Evolutionary conservation across 2,797 vertebrate species (phyloP), one percentile per base, ranked within the genome.

Genomic region (Micrastur ruficollis): DNA sequence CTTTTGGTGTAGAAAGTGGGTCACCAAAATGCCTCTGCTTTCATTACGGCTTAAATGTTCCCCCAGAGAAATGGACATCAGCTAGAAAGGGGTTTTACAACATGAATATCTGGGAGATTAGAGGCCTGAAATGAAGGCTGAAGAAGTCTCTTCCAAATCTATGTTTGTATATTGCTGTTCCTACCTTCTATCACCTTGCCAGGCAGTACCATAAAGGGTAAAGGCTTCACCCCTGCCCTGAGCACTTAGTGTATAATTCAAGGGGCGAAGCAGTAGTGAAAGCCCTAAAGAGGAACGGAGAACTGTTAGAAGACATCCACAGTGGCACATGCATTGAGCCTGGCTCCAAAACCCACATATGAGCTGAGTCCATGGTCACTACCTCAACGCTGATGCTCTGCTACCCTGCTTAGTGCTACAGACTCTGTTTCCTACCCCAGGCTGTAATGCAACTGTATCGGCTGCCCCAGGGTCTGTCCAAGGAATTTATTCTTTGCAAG

Each of bases 301-400:
- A 68, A 2, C 29, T 82, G 16, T 61, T 31, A 42, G 42, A 59
- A 58, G 53, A 46, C 1, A 26, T 40, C 8, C 5, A 12, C n/a
- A 17, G 7, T 22, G 23, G 18, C 15, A 36, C 22, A 19, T 15
- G 14, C 18, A 50, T 23, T 0, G 2, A 88, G 16, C 12, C 38
- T 29, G 18, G 11, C 26, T 92, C 50, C 73, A 67, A 86, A 83
- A 22, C 13, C 13, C 40, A 55, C 5, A 3, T 11, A 20, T 5
- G 15, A 84, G 11, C 36, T 3, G 4, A 90, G 49, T 40, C 25
- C 27, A 21, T 12, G 5, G 5, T 34, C 40, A n/a, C 7, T 63
- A 2, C 6, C 25, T 63, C 61, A 50, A 0, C 0, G 0, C 15
- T 65, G 38, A 10, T 65, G 36, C 14, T 58, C 9, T 66, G 13